Conservation (phyloP, 2,888 invertebrate species). For the Malacosoma neustria region DNA sequence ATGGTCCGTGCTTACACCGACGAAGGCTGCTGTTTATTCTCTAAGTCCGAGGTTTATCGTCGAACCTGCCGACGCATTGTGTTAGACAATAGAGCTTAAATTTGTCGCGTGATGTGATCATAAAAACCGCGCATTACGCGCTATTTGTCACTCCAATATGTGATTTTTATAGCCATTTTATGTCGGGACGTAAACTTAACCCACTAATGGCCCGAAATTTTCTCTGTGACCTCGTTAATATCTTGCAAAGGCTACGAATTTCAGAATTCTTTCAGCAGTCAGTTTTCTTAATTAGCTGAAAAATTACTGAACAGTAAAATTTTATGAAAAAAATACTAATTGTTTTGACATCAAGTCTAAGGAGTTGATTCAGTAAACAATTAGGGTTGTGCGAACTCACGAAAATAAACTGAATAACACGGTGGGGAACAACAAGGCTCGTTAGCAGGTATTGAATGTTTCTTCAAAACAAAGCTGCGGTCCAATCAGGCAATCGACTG, state of each 20-base stretch:
- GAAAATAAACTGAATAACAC: conserved; percentile 25
- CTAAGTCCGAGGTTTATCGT: conserved; percentile 52
- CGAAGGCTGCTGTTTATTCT: conserved; percentile 66
- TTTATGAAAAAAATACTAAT: conserved; percentile 34
- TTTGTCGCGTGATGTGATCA: conserved; percentile 48
- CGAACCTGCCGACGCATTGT: conserved; percentile 43
- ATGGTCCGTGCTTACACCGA: conserved; percentile 64
- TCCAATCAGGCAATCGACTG: conserved; percentile 33
- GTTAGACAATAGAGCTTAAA: conserved; percentile 45
- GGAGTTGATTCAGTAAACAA: conserved; percentile 39
- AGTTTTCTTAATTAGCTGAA: conserved; percentile 22
- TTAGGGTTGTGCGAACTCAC: conserved; percentile 22
- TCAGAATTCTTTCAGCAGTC: conserved; percentile 15
- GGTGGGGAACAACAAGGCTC: conserved; percentile 28
- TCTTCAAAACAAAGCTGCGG: conserved; percentile 36
- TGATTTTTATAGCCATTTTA: conserved; percentile 34
- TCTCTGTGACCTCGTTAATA: conserved; percentile 20
- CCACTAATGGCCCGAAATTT: conserved; percentile 19
- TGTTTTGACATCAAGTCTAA: conserved; percentile 32
- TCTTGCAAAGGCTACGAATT: conserved; percentile 10
- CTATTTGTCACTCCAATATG: conserved; percentile 42
- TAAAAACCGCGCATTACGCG: conserved; percentile 39
- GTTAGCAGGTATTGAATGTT: conserved; percentile 39
- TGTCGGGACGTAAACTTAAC: conserved; percentile 29
- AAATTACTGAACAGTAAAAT: conserved; percentile 25